phyloP scores from a whole-genome alignment of 2,797 vertebrate species.

The Podargus strigoides region DNA sequence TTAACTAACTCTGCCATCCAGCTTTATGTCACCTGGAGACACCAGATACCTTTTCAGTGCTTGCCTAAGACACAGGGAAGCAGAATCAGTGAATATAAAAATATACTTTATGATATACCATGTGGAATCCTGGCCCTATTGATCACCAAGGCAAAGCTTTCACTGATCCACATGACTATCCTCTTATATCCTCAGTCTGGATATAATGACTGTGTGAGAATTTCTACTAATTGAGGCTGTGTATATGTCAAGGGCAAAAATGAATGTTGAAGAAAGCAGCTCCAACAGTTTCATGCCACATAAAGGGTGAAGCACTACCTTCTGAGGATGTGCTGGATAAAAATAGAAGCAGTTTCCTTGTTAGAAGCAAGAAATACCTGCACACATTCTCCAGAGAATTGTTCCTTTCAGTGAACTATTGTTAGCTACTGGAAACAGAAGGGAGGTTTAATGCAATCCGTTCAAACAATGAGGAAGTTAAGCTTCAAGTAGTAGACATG shows the following conservation, averaged over 20 bases:
- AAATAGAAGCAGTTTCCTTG: background rate
- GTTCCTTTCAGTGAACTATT: background rate
- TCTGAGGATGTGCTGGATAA: background rate
- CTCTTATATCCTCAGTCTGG: background rate
- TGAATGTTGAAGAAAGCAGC: background rate
- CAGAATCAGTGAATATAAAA: background rate
- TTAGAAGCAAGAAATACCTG: background rate
- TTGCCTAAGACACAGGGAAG: background rate
- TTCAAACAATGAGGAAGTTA: background rate
- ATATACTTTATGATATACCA: background rate
- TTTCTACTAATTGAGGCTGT: background rate
- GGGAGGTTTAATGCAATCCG: background rate
- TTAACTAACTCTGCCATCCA: background rate
- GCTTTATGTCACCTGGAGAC: background rate
- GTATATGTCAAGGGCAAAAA: background rate
- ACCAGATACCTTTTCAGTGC: background rate
- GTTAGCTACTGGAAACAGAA: background rate
- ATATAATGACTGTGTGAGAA: background rate
- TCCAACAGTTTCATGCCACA: background rate
- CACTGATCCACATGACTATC: background rate
- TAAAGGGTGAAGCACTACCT: fast-evolving
- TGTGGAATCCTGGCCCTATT: background rate
- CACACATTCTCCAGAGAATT: background rate
- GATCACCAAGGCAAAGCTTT: background rate
- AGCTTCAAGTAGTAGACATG: background rate